Base-by-base conservation (phyloP, 2,888 invertebrate species). In the Atethmia centrago region DNA sequence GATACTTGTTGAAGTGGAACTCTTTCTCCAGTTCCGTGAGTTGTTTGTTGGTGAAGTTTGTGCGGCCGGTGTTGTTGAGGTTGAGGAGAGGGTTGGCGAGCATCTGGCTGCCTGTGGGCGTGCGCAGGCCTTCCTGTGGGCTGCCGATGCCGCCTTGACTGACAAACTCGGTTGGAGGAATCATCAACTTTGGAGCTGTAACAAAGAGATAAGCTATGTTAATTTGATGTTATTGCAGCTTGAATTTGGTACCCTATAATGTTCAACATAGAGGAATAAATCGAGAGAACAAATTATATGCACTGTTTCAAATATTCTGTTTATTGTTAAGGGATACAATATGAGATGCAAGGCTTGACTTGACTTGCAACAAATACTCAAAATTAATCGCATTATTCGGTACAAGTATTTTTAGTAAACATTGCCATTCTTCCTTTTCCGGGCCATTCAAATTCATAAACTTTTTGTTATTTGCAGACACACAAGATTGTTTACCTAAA, bases 41-140 rank as follows among this genome's bases (percentile, higher is more conserved):
- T 94, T 99, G 99, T 95, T 99, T 99, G 95, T 99, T 99, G 86
- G 99, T 99, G 97, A 99, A 99, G 96, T 99, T 99, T 55, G 99
- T 99, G 71, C 99, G 97, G 51, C 99, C 99, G 21, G 99, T 98
- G 96, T 98, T 98, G 96, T 98, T 98, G 84, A 95, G 92, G 91
- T 95, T 95, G 70, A 96, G 94, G 74, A 96, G 93, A 0, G 96
- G 96, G 90, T 95, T 96, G 85, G 93, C 91, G 8, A 96, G 90
- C 91, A 96, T 92, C 85, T 96, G 93, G 67, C 95, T 94, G 84
- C 96, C 94, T 28, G 95, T 96, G 7, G 95, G 96, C 4, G 97
- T 96, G 36, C 97, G 96, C 71, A 96, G 87, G 2, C 92, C 92
- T 83, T 96, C 94, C 83, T 95, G 96, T 12, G 94, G 97, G 84